Conservation (phyloP, 2,888 invertebrate genomes). For the Machimus rusticus region DNA sequence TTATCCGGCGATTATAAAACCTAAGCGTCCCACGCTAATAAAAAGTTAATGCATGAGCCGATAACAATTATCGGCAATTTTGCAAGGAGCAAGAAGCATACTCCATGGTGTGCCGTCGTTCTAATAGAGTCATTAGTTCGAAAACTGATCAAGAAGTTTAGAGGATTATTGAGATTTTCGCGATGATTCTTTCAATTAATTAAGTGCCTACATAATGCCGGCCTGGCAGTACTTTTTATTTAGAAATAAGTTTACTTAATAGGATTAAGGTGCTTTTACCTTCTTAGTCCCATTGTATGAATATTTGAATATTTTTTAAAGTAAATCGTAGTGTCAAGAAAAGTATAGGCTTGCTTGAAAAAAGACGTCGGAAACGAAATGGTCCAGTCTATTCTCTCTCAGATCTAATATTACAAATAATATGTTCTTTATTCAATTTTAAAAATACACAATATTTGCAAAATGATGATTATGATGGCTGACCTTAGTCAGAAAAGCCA, state of each 20-base stretch:
- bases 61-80: background rate
- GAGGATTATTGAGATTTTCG: background rate
- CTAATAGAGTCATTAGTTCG: background rate
- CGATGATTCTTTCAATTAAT: background rate
- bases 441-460: no score
- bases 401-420: no score
- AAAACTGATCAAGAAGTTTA: background rate
- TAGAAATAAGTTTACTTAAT: background rate
- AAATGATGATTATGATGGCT: no score
- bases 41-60: background rate
- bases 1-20: background rate
- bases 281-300: background rate
- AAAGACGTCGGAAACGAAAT: background rate
- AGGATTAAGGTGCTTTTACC: background rate
- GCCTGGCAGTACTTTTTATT: background rate
- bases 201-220: background rate
- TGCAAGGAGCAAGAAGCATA: background rate
- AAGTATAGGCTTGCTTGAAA: background rate
- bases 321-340: no score
- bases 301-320: no score
- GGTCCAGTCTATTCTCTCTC: no score
- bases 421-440: no score
- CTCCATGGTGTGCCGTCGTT: background rate
- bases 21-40: background rate
- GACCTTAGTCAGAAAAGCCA: no score